These are phyloP conservation scores for Invenusta paracnida DNA, from an alignment of 2,888 invertebrate genomes.

Conservation along the genomic window DNA sequence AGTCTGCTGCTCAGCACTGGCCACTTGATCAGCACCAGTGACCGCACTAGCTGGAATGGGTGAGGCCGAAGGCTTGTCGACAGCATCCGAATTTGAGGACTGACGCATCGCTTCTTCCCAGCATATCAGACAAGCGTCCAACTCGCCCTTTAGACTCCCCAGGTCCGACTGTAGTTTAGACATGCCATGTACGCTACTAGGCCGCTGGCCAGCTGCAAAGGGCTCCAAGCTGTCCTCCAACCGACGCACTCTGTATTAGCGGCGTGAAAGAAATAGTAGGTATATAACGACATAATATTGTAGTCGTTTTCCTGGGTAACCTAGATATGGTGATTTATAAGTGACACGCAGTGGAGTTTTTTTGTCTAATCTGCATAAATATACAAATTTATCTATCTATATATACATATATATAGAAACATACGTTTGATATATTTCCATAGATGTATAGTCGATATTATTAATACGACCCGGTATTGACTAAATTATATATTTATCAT, in stretches of 20 bases:
- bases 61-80: neutral
- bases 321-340: too few species aligned
- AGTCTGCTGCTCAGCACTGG: neutral
- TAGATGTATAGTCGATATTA: too few species aligned
- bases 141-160: neutral
- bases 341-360: too few species aligned
- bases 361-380: too few species aligned
- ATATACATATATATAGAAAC: too few species aligned
- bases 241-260: neutral
- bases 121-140: slow-evolving; percentile 7
- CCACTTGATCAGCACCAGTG: neutral
- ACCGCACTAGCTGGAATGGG: neutral
- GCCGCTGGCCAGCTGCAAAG: neutral
- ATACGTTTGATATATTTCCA: too few species aligned
- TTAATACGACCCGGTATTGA: too few species aligned
- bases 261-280: neutral
- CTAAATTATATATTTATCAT: too few species aligned
- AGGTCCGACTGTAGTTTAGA: neutral
- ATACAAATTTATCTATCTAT: too few species aligned
- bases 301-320: neutral
- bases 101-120: slow-evolving; percentile 8
- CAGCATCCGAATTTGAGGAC: neutral
- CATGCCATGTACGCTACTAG: too few species aligned
- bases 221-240: neutral
- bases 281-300: neutral